These are phyloP conservation scores for Balaeniceps rex DNA, from an alignment of 2,113 vertebrate genomes.

Conservation along the genomic window DNA sequence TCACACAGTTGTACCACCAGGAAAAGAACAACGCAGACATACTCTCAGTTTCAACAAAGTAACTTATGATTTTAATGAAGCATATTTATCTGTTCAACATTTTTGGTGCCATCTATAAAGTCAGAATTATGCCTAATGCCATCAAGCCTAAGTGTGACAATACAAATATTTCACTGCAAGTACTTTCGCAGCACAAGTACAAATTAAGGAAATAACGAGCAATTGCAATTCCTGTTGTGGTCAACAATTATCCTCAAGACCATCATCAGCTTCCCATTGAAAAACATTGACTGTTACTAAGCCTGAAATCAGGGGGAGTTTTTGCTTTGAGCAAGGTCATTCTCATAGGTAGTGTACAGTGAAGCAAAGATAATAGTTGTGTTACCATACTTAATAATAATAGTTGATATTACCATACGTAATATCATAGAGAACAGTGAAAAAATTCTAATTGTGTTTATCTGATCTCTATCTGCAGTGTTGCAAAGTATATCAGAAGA, in stretches of 20 bases:
- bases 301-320: neutral
- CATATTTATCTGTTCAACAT: neutral
- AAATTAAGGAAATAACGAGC: neutral
- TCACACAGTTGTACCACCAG: neutral
- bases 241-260: neutral
- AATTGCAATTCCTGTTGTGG: neutral
- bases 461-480: neutral
- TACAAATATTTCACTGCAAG: neutral
- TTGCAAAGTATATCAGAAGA: neutral
- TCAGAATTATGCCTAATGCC: neutral
- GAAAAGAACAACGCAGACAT: neutral
- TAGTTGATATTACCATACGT: neutral
- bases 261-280: neutral
- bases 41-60: neutral
- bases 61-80: neutral
- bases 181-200: neutral
- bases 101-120: neutral
- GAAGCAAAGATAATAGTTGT: neutral
- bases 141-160: neutral
- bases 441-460: neutral
- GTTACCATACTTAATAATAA: too few relatives aligned
- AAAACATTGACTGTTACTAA: neutral
- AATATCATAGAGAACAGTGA: slow-evolving; percentile 24
- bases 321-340: neutral
- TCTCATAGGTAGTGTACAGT: neutral